Conservation (phyloP, 2,797 vertebrate species). For the Sphenodon punctatus region DNA sequence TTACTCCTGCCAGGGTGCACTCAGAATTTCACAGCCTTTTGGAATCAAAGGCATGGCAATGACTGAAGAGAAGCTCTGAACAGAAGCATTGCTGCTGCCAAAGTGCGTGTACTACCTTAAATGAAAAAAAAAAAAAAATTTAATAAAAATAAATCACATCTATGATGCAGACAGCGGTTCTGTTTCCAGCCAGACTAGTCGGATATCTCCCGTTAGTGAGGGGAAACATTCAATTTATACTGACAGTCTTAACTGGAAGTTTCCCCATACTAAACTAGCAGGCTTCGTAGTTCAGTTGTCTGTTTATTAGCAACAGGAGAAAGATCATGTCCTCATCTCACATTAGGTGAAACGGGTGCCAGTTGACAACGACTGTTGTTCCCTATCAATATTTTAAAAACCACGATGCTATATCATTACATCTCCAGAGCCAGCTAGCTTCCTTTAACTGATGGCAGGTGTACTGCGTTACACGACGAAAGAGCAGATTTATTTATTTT, state of each 20-base stretch:
- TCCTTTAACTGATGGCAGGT: no score
- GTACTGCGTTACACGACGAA: no score
- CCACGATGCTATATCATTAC: no score
- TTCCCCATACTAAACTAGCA: no score
- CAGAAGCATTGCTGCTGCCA: neutral
- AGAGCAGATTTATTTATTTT: no score
- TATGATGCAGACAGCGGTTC: neutral
- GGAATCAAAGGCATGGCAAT: neutral
- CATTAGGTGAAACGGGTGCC: accelerated
- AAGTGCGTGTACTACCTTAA: neutral
- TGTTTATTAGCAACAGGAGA: neutral
- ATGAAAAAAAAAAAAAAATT: no score
- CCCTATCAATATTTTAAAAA: neutral
- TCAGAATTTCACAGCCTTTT: neutral
- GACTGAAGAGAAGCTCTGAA: neutral
- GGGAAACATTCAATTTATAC: no score
- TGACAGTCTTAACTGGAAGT: no score
- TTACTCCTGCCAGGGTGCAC: neutral
- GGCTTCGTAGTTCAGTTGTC: no score
- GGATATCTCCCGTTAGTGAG: no score
- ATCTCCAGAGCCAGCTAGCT: neutral
- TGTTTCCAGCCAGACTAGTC: neutral
- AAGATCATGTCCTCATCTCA: accelerated
- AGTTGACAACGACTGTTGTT: neutral
- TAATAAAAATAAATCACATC: no score